Base-by-base conservation (phyloP, 1,140 invertebrate genomes). In the Bombus superbus region DNA sequence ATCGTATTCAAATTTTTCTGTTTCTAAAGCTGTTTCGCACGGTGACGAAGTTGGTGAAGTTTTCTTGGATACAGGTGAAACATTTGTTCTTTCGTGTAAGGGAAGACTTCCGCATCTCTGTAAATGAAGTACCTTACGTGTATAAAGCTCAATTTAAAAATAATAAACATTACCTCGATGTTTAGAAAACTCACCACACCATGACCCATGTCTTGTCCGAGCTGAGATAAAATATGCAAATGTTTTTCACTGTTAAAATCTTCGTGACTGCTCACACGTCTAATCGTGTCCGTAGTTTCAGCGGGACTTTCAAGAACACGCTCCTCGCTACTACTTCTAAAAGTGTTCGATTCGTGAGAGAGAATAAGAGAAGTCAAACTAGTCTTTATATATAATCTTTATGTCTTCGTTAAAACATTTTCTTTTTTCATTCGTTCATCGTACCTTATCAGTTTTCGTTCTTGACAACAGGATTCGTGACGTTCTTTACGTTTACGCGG, bases 401-500 rank as follows among this genome's bases (percentile, higher is more conserved):
- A 35, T 68, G 1, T 22, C 18, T 68, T 38, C 18, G 22, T 28
- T 40, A 71, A 40, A 40, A 4, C 11, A 40, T 28, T 69, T 40
- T 40, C 11, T 62, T 42, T 9, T 2, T 28, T 13, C 11, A 32
- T 44, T 57, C 6, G 40, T 53, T 13, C 5, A 76, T 18, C 13
- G 13, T 96, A 97, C 95, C 97, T 96, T 90, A 97, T 97, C 71
- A 98, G 96, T 93, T 98, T 98, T 79, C 97, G 96, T 92, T 98
- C 97, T 91, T 97, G 96, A 32, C 95, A 96, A 86, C 95, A 94
- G 62, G 96, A 97, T 93, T 98, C 97, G 77, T 97, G 96, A 66
- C 97, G 96, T 94, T 98, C 97, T 93, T 98, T 98, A 68, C 97
- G 96, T 93, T 98, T 98, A 83, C 97, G 96, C 53, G 96, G 94